A percentile compares a stretch with the other conserved stretches of the same genome.
These are phyloP conservation scores for Bufo gargarizans DNA, from an alignment of 2,113 vertebrate genomes.

Conservation along the genomic window DNA sequence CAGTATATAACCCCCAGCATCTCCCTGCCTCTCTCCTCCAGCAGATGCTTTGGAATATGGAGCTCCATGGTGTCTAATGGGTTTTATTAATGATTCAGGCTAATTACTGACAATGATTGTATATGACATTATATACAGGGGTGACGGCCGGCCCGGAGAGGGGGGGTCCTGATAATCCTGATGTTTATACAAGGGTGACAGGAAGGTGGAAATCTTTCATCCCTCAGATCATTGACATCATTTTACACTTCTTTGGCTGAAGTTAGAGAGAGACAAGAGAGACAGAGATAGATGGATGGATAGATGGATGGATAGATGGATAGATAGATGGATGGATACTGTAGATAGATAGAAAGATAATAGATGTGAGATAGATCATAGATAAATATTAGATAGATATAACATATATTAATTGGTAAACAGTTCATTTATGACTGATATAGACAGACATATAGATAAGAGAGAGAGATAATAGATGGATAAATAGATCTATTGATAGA, in stretches of 20 bases:
- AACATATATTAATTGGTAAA: no score
- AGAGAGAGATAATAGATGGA: not conserved
- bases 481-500: not conserved
- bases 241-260: not conserved
- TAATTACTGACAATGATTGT: constrained; percentile 52
- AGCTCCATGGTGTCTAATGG: constrained; percentile 53
- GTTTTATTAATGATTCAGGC: constrained; percentile 55
- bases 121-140: constrained; percentile 47
- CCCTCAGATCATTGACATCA: not conserved
- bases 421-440: no score
- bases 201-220: no score
- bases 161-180: not conserved
- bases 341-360: constrained; percentile 1
- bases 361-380: not conserved
- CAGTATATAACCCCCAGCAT: constrained; percentile 3
- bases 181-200: not conserved
- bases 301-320: not conserved
- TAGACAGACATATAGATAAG: not conserved
- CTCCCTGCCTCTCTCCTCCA: not conserved
- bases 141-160: not conserved
- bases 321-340: not conserved
- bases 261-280: not conserved
- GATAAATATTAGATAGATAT: not conserved
- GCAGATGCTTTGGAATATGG: constrained; percentile 48
- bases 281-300: not conserved